Base-by-base conservation (phyloP, 2,113 vertebrate genomes). In the Triplophysa siluroides region DNA sequence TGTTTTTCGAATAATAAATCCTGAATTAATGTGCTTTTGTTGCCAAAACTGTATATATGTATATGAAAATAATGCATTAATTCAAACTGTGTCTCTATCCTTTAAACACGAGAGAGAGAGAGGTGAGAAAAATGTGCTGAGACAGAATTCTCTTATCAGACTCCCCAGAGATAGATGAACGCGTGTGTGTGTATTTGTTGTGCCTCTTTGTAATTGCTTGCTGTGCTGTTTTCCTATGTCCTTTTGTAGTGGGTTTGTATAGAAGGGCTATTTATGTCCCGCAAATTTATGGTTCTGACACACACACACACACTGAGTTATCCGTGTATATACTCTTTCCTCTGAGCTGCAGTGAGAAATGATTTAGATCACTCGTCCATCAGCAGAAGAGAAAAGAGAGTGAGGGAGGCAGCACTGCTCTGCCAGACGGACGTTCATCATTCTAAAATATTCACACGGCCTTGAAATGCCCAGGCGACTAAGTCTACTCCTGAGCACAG, bases 131-230 rank as follows among this genome's bases (percentile, higher is more conserved):
- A 81, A 75, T 67, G 73, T 76, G 79, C 79, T 67, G 79, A 81
- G 79, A 60, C 52, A 67, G 79, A 76, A 65, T 60, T 81, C 71
- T 58, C 64, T 81, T 81, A 81, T 81, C 79, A 68, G 45, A 64
- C 50, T 81, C 52, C 71, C 63, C 71, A 76, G 71, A 76, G 70
- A 76, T 73, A 47, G 21, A 45, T 81, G 79, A 50, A 41, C 41
- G 78, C 19, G 69, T 62, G 54, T 76, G 58, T 80, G 69, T 80
- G 58, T 72, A 24, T 79, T 11, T 68, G 60, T 29, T 78, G 26
- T 65, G 60, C 5, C 19, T 78, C 41, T 73, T 76, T 64, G 78
- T 72, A 80, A 60, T 64, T 65, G 72, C 50, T 72, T 58, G 45
- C 64, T 69, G 26, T 74, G 50, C 72, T 76, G 71, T 65, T 76